Evolutionary conservation across 2,888 invertebrate genomes (phyloP).

Genomic region (Cheilosia pagana): DNA sequence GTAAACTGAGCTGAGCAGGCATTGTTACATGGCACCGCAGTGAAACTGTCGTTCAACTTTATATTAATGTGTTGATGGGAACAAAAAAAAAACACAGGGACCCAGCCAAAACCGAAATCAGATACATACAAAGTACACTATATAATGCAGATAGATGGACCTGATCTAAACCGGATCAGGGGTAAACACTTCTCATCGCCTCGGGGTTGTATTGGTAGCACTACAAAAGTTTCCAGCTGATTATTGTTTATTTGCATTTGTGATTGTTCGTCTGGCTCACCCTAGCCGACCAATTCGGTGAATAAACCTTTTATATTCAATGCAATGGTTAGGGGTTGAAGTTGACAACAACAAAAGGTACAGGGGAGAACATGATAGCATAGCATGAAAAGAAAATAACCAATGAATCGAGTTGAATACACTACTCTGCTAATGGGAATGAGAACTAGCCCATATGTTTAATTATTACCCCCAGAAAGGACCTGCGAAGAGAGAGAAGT

Average conservation of each 20-base stretch:
- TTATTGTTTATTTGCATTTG: background rate
- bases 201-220: background rate
- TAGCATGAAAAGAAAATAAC: background rate
- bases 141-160: background rate
- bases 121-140: background rate
- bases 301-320: background rate
- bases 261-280: background rate
- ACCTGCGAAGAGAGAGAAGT: background rate
- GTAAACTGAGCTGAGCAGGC: background rate
- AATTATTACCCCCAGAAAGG: background rate
- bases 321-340: background rate
- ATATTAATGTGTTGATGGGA: background rate
- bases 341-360: background rate
- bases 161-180: constrained; percentile 11
- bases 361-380: background rate
- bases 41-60: background rate
- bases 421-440: background rate
- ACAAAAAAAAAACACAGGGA: background rate
- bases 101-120: background rate
- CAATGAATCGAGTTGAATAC: background rate
- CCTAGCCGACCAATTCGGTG: background rate
- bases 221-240: background rate
- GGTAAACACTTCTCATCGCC: background rate
- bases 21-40: background rate
- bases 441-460: constrained; percentile 2